Conservation (phyloP, 2,797 vertebrate species). For the Squalus acanthias region DNA sequence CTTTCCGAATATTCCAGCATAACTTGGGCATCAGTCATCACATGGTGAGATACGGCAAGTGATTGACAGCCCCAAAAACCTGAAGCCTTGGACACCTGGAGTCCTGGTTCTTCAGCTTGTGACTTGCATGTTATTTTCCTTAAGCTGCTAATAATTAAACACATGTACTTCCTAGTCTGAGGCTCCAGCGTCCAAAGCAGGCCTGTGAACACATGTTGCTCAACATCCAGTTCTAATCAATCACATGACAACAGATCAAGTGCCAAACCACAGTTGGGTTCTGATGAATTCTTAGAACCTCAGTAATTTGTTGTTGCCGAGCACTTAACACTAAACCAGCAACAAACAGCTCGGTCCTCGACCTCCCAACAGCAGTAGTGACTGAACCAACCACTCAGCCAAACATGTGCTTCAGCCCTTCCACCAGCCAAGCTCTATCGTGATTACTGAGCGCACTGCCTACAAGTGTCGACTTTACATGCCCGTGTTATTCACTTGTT, state of each 20-base stretch:
- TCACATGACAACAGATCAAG: background rate
- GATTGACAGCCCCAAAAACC: background rate
- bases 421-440: too few relatives aligned
- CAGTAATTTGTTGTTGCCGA: background rate
- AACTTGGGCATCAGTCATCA: too few relatives aligned
- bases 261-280: background rate
- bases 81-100: background rate
- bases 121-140: background rate
- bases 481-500: too few relatives aligned
- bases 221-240: background rate
- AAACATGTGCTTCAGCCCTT: background rate
- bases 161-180: background rate
- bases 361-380: background rate
- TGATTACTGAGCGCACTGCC: too few relatives aligned
- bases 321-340: background rate
- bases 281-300: background rate
- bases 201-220: background rate
- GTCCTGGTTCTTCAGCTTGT: too few relatives aligned
- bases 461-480: too few relatives aligned
- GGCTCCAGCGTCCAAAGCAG: background rate
- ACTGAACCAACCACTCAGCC: background rate
- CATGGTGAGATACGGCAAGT: background rate
- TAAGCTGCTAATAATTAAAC: background rate
- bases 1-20: too few relatives aligned
- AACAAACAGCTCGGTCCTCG: background rate